Evolutionary conservation across 2,113 vertebrate species (phyloP), one percentile per base, ranked within the genome.

Genomic region (Zingel zingel): DNA sequence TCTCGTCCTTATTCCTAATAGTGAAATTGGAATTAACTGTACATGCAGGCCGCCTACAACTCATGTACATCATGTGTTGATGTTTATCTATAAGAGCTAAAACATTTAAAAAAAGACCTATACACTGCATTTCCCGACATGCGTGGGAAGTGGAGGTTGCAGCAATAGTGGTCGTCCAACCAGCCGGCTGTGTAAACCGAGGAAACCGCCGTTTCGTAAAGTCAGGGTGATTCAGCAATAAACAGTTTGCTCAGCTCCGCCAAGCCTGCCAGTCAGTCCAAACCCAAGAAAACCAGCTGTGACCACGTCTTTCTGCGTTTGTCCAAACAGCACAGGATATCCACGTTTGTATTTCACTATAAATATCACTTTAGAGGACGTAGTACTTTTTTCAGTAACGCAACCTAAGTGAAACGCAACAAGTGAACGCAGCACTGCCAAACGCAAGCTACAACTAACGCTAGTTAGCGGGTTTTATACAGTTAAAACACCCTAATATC

Each of bases 161-260:
- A 36, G 79, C 74, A 78, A 51, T 36, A 75, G 62, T 4, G 73
- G 70, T 54, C 62, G 84, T 88, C 82, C 75, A 66, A 78, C 23
- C 80, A 71, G 83, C 74, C 70, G 77, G 77, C 75, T 83, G 86
- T 43, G 39, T 83, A 79, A 93, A 89, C 77, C 82, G 80, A 79
- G 3, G 63, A 81, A 78, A 80, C 84, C 79, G 82, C 53, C 65
- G 84, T 90, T 93, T 93, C 87, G 89, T 92, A 81, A 91, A 95
- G 95, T 95, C 95, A 96, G 53, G 74, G 94, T 96, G 95, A 96
- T 95, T 96, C 95, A 96, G 95, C 95, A 96, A 91, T 92, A 94
- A 91, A 86, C 48, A 50, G 70, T 62, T 51, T 64, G 77, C 79
- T 80, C 77, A 62, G 86, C 87, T 84, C 86, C 51, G 11, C 87